Conservation (phyloP, 1,140 invertebrate species). For the Araneus ventricosus region DNA sequence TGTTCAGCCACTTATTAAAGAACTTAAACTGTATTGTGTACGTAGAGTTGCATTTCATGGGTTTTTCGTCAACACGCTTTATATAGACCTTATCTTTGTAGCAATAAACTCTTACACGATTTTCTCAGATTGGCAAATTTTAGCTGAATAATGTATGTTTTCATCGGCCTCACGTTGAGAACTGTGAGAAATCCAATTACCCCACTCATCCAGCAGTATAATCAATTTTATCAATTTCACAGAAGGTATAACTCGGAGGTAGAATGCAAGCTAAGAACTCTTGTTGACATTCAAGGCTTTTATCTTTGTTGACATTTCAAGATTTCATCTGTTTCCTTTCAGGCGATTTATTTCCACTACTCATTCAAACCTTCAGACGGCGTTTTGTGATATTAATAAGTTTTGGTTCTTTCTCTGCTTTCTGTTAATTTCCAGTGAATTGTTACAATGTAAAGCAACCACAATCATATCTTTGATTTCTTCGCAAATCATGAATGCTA, state of each 20-base stretch:
- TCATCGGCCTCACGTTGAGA: neutral
- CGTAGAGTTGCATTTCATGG: too few relatives aligned
- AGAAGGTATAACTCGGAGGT: neutral
- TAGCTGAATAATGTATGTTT: neutral
- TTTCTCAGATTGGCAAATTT: neutral
- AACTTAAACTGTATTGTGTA: too few relatives aligned
- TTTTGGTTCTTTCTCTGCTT: neutral
- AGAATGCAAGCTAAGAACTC: neutral
- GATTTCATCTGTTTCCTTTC: neutral
- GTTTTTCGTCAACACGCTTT: too few relatives aligned
- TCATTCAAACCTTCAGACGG: neutral
- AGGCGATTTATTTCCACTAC: neutral
- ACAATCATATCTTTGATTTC: neutral
- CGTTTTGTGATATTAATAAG: neutral
- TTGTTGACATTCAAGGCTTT: too few relatives aligned
- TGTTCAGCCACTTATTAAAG: too few relatives aligned
- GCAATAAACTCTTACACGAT: neutral
- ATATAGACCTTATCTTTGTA: neutral
- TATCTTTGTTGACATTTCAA: neutral
- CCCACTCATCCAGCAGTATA: neutral
- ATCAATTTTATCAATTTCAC: constrained; percentile 22
- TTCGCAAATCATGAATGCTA: neutral
- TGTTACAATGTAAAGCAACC: neutral
- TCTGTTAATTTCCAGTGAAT: neutral
- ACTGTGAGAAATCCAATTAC: neutral